These are phyloP conservation scores for Acanthosepion pharaonis DNA, from an alignment of 2,888 invertebrate genomes.

Conservation along the genomic window DNA sequence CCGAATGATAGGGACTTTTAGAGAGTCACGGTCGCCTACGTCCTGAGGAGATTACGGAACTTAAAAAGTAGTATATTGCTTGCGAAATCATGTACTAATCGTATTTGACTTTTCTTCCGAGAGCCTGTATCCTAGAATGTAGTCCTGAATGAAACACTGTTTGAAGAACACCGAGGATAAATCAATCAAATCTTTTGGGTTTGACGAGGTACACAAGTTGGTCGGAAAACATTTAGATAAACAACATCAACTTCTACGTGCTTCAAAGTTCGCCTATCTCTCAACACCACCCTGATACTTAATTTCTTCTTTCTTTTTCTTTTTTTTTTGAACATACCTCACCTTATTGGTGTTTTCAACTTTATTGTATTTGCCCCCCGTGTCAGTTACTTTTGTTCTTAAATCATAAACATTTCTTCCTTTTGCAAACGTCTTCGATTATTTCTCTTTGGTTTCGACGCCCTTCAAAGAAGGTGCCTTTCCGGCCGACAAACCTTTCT, in stretches of 20 bases:
- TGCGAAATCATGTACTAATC: no score
- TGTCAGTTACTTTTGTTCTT: not conserved
- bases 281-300: not conserved
- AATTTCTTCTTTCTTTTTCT: not conserved
- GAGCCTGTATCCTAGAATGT: not conserved
- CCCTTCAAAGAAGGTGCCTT: not conserved
- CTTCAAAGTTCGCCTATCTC: not conserved
- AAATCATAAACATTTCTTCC: not conserved
- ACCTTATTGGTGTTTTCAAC: not conserved
- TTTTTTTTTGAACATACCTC: not conserved
- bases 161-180: not conserved
- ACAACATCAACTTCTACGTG: not conserved
- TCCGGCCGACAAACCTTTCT: conserved; percentile 12
- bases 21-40: no score
- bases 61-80: no score
- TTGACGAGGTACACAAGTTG: not conserved
- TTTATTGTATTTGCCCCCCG: not conserved
- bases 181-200: not conserved
- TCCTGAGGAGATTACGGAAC: no score
- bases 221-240: not conserved
- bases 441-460: not conserved
- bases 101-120: no score
- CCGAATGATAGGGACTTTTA: no score
- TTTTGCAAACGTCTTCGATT: not conserved
- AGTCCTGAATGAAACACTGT: not conserved